Base-by-base conservation (phyloP, 2,797 vertebrate genomes). In the Sparidentex hasta region DNA sequence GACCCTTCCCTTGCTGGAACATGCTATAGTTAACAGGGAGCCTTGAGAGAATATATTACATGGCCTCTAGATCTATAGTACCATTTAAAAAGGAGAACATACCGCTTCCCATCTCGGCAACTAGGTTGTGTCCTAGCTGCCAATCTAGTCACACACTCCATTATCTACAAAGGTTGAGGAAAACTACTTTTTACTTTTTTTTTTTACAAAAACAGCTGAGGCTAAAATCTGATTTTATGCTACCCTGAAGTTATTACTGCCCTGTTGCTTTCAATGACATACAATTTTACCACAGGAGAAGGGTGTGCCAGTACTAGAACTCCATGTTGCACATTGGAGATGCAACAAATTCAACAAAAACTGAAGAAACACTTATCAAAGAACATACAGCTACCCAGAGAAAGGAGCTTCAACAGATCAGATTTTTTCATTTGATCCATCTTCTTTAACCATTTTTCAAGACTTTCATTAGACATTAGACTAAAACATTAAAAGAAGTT, bases 221-320 rank as follows among this genome's bases (percentile, higher is more conserved):
- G 47, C 41, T 74, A 2, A 65, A 83, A 78, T 38, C 9, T 11
- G 38, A 81, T 73, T 61, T 64, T 74, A 33, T n/a, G 14, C 23
- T 20, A 33, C 33, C 33, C 38, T 11, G 33, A 3, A 47, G 20
- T 41, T 72, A 44, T 63, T 64, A 25, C 7, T 11, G 57, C 55
- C 48, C n/a, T 44, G 55, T 54, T 71, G 58, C 33, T 81, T 80
- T 82, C 38, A 71, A 56, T 59, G 23, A 69, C 59, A 69, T 8
- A 21, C 68, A 11, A 50, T 44, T 61, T 46, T 71, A 27, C 3
- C 51, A 29, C 48, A 41, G 23, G 41, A 18, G 57, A 72, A 86
- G 84, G 87, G 82, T 78, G 90, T 88, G 88, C 82, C 89, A 27
- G 57, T 17, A 76, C 48, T 3, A 11, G 33, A 11, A 23, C 65